These are phyloP conservation scores for Sinocyclocheilus anshuiensis DNA, from an alignment of 2,113 vertebrate genomes.

Conservation along the genomic window DNA sequence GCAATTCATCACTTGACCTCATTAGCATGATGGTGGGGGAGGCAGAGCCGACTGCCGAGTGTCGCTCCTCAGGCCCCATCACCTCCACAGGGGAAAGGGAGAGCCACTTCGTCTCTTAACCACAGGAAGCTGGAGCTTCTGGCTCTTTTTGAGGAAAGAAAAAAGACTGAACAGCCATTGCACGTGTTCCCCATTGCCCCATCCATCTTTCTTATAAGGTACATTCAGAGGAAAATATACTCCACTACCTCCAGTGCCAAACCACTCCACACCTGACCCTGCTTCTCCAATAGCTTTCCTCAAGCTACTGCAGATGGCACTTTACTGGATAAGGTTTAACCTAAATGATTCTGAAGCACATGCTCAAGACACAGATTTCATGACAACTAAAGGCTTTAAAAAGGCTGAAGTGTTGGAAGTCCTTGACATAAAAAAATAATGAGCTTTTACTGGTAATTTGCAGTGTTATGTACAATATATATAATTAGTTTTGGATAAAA, in stretches of 20 bases:
- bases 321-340: constrained; percentile 2
- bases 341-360: background rate
- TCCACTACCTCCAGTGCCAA: background rate
- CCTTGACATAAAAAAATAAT: too few species aligned
- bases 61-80: constrained; percentile 60
- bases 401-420: background rate
- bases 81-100: constrained; percentile 48
- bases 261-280: background rate
- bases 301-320: constrained; percentile 4
- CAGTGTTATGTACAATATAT: background rate
- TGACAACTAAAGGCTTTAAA: background rate
- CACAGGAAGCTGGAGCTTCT: constrained; percentile 43
- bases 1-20: constrained; percentile 73
- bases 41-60: constrained; percentile 56
- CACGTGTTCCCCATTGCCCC: background rate
- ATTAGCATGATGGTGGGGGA: constrained; percentile 68
- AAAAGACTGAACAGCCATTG: background rate
- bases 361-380: constrained; percentile 1
- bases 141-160: background rate
- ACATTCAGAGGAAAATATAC: constrained; percentile 17
- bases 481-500: background rate
- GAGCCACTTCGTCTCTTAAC: constrained; percentile 16
- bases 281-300: background rate
- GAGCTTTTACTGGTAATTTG: too few species aligned
- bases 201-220: constrained; percentile 28